Conservation (phyloP, 2,888 invertebrate species). For the Drosophila aldrichi region DNA sequence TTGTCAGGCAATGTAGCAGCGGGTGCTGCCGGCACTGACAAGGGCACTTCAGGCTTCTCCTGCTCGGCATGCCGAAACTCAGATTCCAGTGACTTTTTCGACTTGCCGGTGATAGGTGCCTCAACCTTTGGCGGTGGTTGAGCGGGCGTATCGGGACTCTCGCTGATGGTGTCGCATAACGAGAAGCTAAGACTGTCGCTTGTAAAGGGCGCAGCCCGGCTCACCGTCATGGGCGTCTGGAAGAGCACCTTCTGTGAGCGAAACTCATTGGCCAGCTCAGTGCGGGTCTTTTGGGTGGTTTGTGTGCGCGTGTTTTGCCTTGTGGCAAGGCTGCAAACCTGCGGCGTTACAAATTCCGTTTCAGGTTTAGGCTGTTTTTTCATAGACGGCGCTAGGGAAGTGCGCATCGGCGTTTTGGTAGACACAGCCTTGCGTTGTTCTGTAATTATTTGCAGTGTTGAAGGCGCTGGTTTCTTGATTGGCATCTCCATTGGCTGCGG, state of each 20-base stretch:
- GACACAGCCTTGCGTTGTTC: slow-evolving; percentile 51
- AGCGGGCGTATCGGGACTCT: slow-evolving; percentile 70
- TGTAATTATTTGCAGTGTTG: slow-evolving; percentile 37
- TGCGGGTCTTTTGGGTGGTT: slow-evolving; percentile 48
- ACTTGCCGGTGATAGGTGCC: slow-evolving; percentile 41
- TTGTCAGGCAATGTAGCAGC: slow-evolving; percentile 12
- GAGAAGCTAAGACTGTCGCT: slow-evolving; percentile 82
- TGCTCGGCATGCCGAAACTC: slow-evolving; percentile 62
- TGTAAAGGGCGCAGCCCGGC: slow-evolving; percentile 73
- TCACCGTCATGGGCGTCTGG: slow-evolving; percentile 84
- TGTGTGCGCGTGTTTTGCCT: slow-evolving; percentile 67
- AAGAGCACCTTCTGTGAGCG: slow-evolving; percentile 84
- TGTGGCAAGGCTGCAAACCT: slow-evolving; percentile 73
- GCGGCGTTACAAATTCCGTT: slow-evolving; percentile 82
- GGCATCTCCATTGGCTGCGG: slow-evolving; percentile 6
- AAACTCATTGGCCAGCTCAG: slow-evolving; percentile 80
- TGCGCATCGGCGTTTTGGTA: slow-evolving; percentile 71
- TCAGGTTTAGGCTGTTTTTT: slow-evolving; percentile 53
- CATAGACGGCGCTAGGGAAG: not conserved
- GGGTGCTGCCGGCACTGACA: not conserved
- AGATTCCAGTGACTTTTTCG: slow-evolving; percentile 74
- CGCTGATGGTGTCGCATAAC: slow-evolving; percentile 82
- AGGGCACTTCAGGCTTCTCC: slow-evolving; percentile 6
- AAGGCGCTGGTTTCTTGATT: slow-evolving; percentile 43
- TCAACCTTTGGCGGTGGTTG: slow-evolving; percentile 15